phyloP scores from a whole-genome alignment of 2,888 invertebrate species.

The Thyatira batis region DNA sequence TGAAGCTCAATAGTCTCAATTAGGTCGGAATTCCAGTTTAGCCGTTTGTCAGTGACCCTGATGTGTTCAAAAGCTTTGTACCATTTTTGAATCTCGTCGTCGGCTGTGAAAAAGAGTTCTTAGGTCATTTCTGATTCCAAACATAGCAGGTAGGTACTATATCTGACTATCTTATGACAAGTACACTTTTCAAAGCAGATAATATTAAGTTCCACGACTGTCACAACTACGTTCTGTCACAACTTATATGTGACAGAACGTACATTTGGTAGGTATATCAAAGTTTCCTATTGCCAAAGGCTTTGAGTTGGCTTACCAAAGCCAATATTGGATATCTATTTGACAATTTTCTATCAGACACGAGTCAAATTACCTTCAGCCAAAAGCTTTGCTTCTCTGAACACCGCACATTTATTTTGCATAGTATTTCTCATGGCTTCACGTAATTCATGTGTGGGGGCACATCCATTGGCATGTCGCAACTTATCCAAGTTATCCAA shows the following conservation, averaged over 20 bases:
- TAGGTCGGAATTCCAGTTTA: slow-evolving; percentile 98
- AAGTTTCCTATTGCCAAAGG: too few species aligned
- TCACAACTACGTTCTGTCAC: too few species aligned
- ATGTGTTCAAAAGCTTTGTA: slow-evolving; percentile 89
- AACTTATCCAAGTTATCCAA: slow-evolving; percentile 94
- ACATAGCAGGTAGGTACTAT: too few species aligned
- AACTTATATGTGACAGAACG: too few species aligned
- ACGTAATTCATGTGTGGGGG: slow-evolving; percentile 90
- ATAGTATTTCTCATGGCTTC: slow-evolving; percentile 95
- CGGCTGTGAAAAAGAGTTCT: slow-evolving; percentile 32
- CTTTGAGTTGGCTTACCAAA: too few species aligned
- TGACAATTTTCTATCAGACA: too few species aligned
- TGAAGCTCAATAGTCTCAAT: slow-evolving; percentile 97
- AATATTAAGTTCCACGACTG: too few species aligned
- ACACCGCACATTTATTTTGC: slow-evolving; percentile 99
- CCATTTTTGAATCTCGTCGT: slow-evolving; percentile 85
- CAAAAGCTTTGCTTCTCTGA: slow-evolving; percentile 92
- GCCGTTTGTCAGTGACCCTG: slow-evolving; percentile 85
- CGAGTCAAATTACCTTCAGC: slow-evolving; percentile 93
- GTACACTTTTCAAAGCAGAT: too few species aligned
- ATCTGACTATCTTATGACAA: too few species aligned
- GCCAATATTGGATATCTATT: too few species aligned
- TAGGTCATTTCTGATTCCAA: too few species aligned
- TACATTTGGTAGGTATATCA: not conserved
- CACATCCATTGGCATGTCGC: slow-evolving; percentile 88